phyloP scores from a whole-genome alignment of 2,113 vertebrate genomes.

The Willisornis vidua region DNA sequence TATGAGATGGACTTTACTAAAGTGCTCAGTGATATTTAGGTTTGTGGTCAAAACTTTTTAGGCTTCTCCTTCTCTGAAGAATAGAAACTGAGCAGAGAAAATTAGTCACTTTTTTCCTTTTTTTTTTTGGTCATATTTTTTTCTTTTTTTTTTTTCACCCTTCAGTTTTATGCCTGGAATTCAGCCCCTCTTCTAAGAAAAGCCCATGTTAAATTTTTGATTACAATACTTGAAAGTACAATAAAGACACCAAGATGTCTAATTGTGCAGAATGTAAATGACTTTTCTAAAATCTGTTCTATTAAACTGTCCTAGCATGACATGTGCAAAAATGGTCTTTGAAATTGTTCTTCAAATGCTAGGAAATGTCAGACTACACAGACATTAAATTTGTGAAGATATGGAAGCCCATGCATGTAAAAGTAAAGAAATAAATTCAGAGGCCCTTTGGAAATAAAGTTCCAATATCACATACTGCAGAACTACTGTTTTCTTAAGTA shows the following conservation, averaged over 20 bases:
- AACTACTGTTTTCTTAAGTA: not conserved
- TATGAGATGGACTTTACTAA: constrained; percentile 54
- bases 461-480: not conserved
- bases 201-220: not conserved
- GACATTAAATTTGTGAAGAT: constrained; percentile 31
- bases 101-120: not conserved
- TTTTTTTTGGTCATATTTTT: not conserved
- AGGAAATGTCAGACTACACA: constrained; percentile 1
- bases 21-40: not conserved
- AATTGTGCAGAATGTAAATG: not conserved
- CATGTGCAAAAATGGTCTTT: not conserved
- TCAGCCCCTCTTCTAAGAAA: not conserved
- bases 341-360: constrained; percentile 29
- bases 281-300: not conserved
- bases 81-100: constrained; percentile 33
- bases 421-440: constrained; percentile 42
- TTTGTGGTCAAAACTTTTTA: constrained; percentile 60
- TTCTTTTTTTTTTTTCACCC: not conserved
- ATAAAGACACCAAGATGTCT: not conserved
- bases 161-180: not conserved
- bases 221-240: not conserved
- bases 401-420: not conserved
- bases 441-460: not conserved
- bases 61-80: constrained; percentile 16
- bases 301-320: not conserved